Base-by-base conservation (phyloP, 1,140 invertebrate genomes). In the Sarcophaga peregrina region DNA sequence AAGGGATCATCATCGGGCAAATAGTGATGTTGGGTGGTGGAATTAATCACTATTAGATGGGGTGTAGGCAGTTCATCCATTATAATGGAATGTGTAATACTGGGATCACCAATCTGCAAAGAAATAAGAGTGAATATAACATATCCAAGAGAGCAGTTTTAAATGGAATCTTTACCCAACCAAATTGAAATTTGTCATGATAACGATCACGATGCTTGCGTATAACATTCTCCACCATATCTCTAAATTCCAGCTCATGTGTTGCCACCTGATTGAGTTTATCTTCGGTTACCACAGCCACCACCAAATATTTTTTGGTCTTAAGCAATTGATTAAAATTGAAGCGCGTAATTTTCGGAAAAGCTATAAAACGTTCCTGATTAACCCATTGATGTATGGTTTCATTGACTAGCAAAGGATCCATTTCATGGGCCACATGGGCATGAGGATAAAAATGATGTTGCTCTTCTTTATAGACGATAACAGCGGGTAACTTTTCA, bases 71-170 rank as follows among this genome's bases (percentile, higher is more conserved):
- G 91, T 74, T 94, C 92, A 85, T 93, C 94, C 95, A 98, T 96
- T 3, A 96, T 96, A 88, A 99, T 96, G 72, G 95, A 96, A 91
- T 98, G 98, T 8, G 96, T 96, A 85, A 98, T 90, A 50, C 96
- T 95, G 17, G 96, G 95, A 85, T 92, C 95, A 0, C 96, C 96
- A 90, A 95, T 93, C 89, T 90, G 17, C 17, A 83, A 81, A 68
- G 3, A 52, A 52, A 10, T 52, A 52, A 9, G 5, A 52, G 8
- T 52, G 13, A 52, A 52, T 10, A 52, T 52, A 10, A 9, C 50
- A 10, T 5, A 52, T 8, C 52, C 50, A 75, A 45, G 3, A n/a
- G 68, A 50, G 5, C n/a, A 50, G 9, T 20, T 25, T 48, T 68
- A n/a, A 62, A 17, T 6, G 5, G 20, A 37, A 20, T 84, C 86